Conservation (phyloP, 2,888 invertebrate species). For the Acrobasis repandana region DNA sequence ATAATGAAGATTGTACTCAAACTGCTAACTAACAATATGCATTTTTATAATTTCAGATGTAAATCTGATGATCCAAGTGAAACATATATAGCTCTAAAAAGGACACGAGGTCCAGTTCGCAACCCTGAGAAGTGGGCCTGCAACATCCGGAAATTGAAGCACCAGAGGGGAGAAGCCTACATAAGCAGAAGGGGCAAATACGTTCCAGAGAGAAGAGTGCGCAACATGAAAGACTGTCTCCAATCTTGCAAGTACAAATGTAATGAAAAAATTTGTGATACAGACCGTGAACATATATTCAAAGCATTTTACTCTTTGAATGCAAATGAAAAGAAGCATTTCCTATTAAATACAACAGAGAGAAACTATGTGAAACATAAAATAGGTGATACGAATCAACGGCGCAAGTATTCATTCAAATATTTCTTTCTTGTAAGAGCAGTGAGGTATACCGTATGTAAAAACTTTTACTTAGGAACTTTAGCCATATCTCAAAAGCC, state of each 20-base stretch:
- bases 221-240: constrained; percentile 68
- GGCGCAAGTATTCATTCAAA: constrained; percentile 66
- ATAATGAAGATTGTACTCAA: too few relatives aligned
- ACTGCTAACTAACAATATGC: too few relatives aligned
- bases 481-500: constrained; percentile 75
- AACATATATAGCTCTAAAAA: constrained; percentile 42
- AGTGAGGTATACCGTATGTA: constrained; percentile 65
- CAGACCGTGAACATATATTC: constrained; percentile 68
- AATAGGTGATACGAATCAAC: constrained; percentile 43
- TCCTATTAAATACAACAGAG: constrained; percentile 71
- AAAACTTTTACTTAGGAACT: constrained; percentile 74
- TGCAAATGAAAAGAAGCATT: constrained; percentile 72
- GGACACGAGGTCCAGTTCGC: constrained; percentile 51
- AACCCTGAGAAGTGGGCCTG: constrained; percentile 72
- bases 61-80: constrained; percentile 41
- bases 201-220: constrained; percentile 63
- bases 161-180: constrained; percentile 73
- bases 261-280: constrained; percentile 63
- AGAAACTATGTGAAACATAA: constrained; percentile 58
- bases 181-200: constrained; percentile 68
- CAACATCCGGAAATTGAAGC: constrained; percentile 68
- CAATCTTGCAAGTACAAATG: constrained; percentile 70
- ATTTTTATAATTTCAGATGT: constrained; percentile 41
- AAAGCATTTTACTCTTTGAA: constrained; percentile 72
- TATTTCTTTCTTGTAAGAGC: constrained; percentile 69